Evolutionary conservation across 2,888 invertebrate species (phyloP).

Genomic region (Tribolium freemani): DNA sequence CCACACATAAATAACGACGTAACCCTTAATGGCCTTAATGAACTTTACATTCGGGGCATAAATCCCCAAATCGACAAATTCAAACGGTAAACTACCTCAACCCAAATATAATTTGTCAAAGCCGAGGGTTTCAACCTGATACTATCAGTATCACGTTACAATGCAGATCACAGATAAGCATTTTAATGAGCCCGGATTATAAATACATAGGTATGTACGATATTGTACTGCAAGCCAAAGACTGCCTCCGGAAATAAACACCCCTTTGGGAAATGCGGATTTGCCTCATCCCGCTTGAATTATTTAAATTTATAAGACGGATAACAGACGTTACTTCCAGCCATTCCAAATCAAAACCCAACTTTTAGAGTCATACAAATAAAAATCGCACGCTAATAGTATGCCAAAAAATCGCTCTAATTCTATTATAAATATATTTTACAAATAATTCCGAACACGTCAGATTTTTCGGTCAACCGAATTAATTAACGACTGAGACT

Average conservation of each 20-base stretch:
- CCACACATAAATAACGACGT: conserved; percentile 39
- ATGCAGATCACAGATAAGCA: conserved; percentile 66
- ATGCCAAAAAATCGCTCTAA: no score
- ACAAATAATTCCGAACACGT: no score
- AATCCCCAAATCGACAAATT: not conserved
- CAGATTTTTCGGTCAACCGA: no score
- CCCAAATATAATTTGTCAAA: conserved; percentile 44
- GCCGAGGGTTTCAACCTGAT: conserved; percentile 59
- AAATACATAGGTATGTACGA: conserved; percentile 65
- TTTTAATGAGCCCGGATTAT: conserved; percentile 68
- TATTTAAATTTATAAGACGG: conserved; percentile 29
- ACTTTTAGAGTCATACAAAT: not conserved
- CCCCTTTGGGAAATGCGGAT: conserved; percentile 58
- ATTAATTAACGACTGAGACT: no score
- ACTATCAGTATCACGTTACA: conserved; percentile 67
- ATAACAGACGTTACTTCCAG: conserved; percentile 10
- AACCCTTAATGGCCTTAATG: conserved; percentile 20
- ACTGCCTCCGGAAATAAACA: conserved; percentile 58
- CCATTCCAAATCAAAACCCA: not conserved
- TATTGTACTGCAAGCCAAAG: conserved; percentile 61
- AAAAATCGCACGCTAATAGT: no score
- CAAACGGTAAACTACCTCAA: not conserved
- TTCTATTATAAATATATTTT: no score
- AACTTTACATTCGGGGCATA: not conserved
- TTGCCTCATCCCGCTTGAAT: conserved; percentile 23